Evolutionary conservation across 2,113 vertebrate genomes (phyloP).

Genomic region (Psittacula cyanocephala): DNA sequence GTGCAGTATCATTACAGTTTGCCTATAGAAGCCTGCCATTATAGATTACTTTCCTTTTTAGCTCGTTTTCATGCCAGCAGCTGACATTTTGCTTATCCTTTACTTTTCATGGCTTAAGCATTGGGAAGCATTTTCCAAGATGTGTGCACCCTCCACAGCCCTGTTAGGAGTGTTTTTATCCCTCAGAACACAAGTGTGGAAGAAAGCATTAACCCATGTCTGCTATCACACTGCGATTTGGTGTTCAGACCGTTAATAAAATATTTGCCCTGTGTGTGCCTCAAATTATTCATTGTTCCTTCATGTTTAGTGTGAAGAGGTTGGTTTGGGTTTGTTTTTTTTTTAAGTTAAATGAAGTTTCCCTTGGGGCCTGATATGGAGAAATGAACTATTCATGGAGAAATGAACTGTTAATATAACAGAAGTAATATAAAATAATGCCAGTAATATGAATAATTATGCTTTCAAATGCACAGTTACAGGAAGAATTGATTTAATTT

Average conservation of each 20-base stretch:
- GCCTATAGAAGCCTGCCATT: not conserved
- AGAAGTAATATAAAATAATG: not conserved
- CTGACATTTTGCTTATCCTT: not conserved
- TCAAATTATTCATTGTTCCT: not conserved
- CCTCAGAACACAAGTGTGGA: not conserved
- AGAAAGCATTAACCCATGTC: not conserved
- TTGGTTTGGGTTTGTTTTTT: not conserved
- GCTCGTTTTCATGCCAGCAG: not conserved
- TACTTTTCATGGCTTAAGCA: not conserved
- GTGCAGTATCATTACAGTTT: not conserved
- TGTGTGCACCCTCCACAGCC: not conserved
- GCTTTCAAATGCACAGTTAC: not conserved
- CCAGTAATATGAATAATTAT: not conserved
- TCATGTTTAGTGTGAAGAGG: not conserved
- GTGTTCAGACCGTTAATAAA: not conserved
- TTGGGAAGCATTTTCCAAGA: not conserved
- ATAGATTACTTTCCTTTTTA: not conserved
- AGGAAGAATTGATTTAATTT: not conserved
- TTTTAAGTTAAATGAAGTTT: not conserved
- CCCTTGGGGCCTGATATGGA: not conserved
- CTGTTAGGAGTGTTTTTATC: not conserved
- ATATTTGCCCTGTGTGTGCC: not conserved
- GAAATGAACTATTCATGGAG: not conserved
- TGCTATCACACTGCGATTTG: not conserved
- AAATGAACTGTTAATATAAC: not conserved